Base-by-base conservation (phyloP, 2,888 invertebrate species). In the Clepsis dumicolana region DNA sequence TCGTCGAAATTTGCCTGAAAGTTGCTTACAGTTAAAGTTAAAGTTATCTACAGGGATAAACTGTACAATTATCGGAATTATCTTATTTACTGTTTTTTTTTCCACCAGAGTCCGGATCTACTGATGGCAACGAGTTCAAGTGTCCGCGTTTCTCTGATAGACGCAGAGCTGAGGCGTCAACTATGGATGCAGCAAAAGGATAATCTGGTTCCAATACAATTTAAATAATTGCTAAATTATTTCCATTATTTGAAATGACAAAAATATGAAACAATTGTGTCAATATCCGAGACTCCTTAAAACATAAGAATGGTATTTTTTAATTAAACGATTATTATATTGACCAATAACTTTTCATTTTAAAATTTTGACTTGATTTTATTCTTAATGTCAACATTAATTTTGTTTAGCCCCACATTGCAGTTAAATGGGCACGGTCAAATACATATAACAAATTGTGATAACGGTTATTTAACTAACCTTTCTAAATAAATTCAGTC, bases 121-220 rank as follows among this genome's bases (percentile, higher is more conserved):
- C 48, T 66, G 82, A 79, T 60, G 75, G 77, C 24, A 80, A 72
- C 65, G 80, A 81, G 64, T 81, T 84, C 78, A 87, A 84, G 74
- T 86, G 85, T 73, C 87, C 87, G 25, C 78, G 86, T 65, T 81
- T 75, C 70, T 89, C 89, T 16, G 24, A 75, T 24, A 78, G 77
- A 57, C 81, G 89, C 66, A 82, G 89, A 18, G 75, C 73, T 41
- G 76, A 78, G 32, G 76, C 77, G 10, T 63, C 54, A 32, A 38
- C 72, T 4, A 57, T 35, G 4, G 44, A 29, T 16, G 27, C 59
- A 41, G 59, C 29, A 70, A 63, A 64, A 75, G 61, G 24, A 38
- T 27, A 2, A 48, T 48, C 18, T 48, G 10, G 21, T 48, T 48
- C 21, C 18, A 2, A 2, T 44, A 1, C n/a, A 16, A 41, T n/a